Evolutionary conservation across 2,113 vertebrate genomes (phyloP).

Genomic region (Daubentonia madagascariensis): DNA sequence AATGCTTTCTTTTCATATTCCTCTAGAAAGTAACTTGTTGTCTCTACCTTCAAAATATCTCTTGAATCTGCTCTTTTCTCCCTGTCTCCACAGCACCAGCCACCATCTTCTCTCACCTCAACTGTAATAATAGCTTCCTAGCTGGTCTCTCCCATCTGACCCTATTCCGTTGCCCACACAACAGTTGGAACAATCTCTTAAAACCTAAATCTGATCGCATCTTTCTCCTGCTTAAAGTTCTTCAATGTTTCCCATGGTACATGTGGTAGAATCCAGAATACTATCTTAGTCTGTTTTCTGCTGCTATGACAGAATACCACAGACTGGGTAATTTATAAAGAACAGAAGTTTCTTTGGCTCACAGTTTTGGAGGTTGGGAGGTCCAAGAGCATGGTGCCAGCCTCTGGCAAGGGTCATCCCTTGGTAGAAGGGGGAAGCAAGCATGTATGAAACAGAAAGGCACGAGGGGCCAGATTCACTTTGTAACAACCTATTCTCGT

Average conservation of each 20-base stretch:
- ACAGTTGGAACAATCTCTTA: not conserved
- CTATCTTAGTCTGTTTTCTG: not conserved
- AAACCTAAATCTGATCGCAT: not conserved
- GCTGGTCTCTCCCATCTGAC: not conserved
- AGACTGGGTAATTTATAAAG: not conserved
- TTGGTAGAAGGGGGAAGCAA: not conserved
- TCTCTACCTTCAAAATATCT: not conserved
- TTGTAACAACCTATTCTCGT: not conserved
- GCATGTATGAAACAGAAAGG: not conserved
- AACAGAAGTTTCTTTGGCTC: not conserved
- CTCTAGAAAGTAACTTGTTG: not conserved
- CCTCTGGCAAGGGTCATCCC: not conserved
- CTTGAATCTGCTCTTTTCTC: not conserved
- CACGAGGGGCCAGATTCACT: not conserved
- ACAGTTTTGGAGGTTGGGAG: not conserved
- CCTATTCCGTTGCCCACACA: not conserved
- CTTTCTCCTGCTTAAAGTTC: not conserved
- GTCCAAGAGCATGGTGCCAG: not conserved
- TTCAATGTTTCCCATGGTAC: not conserved
- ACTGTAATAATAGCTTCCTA: not conserved
- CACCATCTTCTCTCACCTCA: not conserved
- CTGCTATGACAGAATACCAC: not conserved
- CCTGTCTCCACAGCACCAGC: not conserved
- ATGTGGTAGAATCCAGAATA: not conserved
- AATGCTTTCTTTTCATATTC: not conserved